phyloP scores from a whole-genome alignment of 2,113 vertebrate species.

The Telmatochromis sp. region DNA sequence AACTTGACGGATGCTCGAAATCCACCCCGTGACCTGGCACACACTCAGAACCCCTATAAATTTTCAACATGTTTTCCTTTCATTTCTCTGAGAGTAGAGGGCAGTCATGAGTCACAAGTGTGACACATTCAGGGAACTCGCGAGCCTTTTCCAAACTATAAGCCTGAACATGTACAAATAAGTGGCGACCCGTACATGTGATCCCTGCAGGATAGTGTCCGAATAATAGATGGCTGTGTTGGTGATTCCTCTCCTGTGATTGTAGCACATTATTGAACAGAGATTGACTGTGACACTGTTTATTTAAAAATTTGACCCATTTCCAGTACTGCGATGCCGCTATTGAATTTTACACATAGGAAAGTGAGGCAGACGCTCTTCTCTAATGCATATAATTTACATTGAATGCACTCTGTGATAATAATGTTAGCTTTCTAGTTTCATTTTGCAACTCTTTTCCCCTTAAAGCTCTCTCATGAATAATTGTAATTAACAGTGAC shows the following conservation, averaged over 20 bases:
- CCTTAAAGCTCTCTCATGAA: neutral
- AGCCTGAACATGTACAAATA: slow-evolving; percentile 13
- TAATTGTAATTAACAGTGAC: neutral
- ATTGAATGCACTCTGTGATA: neutral
- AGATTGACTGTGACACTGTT: neutral
- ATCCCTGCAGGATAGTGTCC: neutral
- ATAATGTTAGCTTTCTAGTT: neutral
- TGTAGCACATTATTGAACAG: neutral
- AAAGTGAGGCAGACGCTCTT: neutral
- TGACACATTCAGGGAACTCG: neutral
- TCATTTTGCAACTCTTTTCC: neutral
- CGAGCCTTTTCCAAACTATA: slow-evolving; percentile 9
- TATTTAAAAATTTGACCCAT: neutral
- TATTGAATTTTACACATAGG: neutral
- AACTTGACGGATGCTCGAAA: neutral
- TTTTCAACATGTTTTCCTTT: slow-evolving; percentile 44
- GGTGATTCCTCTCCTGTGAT: neutral
- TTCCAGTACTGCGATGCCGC: neutral
- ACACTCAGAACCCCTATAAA: slow-evolving; percentile 31
- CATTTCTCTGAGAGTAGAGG: neutral
- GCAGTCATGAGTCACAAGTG: neutral
- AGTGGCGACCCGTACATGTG: slow-evolving; percentile 7
- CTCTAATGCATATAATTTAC: neutral
- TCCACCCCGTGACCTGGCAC: neutral
- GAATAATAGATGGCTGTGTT: slow-evolving; percentile 30